phyloP scores from a whole-genome alignment of 2,113 vertebrate genomes.

The Alces alces region DNA sequence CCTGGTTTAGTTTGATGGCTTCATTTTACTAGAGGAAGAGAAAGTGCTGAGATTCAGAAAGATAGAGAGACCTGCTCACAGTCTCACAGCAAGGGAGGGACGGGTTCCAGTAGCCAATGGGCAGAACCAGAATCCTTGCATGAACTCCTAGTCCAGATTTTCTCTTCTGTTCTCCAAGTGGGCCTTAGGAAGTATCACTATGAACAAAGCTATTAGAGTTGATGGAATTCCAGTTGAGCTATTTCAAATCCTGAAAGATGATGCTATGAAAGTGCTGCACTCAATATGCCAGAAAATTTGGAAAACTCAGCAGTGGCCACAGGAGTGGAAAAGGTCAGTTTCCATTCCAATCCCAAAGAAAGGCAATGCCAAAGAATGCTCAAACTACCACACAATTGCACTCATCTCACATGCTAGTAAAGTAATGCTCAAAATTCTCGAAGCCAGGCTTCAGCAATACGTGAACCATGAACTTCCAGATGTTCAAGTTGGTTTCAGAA shows the following conservation, averaged over 20 bases:
- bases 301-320: neutral
- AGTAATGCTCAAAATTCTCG: neutral
- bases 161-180: neutral
- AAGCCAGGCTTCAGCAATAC: neutral
- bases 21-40: neutral
- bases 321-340: neutral
- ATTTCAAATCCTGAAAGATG: neutral
- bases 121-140: neutral
- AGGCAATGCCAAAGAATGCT: neutral
- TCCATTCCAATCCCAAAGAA: neutral
- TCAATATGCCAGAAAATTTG: neutral
- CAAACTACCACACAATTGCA: accelerated
- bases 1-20: neutral
- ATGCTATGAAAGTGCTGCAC: neutral
- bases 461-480: neutral
- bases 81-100: neutral
- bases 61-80: neutral
- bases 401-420: neutral
- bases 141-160: neutral
- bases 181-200: neutral
- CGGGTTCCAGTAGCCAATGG: neutral
- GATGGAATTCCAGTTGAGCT: neutral
- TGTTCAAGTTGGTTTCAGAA: neutral
- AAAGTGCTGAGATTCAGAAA: neutral
- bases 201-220: neutral